Conservation (phyloP, 2,888 invertebrate species). For the Eupithecia centaureata region DNA sequence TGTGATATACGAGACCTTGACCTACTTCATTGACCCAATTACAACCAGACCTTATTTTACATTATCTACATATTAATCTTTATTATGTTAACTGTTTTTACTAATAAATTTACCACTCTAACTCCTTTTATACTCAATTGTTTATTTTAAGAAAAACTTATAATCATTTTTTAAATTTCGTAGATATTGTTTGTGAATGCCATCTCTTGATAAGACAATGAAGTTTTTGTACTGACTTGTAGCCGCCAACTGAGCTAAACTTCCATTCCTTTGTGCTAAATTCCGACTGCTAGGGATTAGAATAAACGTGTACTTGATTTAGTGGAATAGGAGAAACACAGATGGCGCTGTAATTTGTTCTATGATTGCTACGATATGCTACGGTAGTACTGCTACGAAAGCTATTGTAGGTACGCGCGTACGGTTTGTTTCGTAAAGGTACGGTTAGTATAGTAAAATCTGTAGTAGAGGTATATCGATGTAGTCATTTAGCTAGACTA, state of each 20-base stretch:
- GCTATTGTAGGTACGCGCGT: background rate
- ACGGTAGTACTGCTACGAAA: too few relatives aligned
- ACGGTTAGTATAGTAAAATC: too few relatives aligned
- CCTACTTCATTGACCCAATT: conserved; percentile 45
- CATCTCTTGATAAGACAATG: background rate
- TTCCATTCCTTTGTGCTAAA: background rate
- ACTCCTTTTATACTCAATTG: background rate
- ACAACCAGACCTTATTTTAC: conserved; percentile 45
- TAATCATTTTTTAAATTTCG: background rate
- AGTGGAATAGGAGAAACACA: background rate
- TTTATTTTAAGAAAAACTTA: background rate
- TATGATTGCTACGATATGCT: background rate
- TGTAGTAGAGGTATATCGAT: too few relatives aligned
- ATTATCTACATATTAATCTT: conserved; percentile 6
- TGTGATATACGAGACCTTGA: conserved; percentile 45
- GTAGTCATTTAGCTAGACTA: too few relatives aligned
- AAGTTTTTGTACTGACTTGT: background rate
- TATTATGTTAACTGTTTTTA: background rate
- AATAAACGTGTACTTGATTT: background rate
- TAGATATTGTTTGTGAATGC: background rate
- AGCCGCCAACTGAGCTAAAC: background rate
- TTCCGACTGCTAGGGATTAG: background rate
- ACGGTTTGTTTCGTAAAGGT: background rate
- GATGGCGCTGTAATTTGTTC: background rate
- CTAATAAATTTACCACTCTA: background rate